Evolutionary conservation across 2,888 invertebrate genomes (phyloP).

Genomic region (Eristalis intricaria): DNA sequence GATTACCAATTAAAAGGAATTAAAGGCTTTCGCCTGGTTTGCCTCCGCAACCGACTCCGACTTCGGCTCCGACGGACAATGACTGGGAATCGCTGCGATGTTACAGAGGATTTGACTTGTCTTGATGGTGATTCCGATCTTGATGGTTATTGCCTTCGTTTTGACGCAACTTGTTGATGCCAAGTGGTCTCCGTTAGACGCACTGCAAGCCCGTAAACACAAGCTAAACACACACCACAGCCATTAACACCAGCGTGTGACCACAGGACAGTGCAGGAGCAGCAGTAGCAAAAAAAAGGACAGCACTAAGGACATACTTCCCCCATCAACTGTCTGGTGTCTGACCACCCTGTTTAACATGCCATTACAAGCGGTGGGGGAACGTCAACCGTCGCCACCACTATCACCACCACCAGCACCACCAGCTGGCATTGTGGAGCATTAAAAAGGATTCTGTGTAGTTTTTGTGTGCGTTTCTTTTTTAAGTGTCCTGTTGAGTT

Average conservation of each 20-base stretch:
- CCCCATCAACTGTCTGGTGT: constrained; percentile 37
- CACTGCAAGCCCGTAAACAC: constrained; percentile 31
- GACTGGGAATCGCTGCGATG: not conserved
- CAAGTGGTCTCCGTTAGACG: not conserved
- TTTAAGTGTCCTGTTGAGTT: constrained; percentile 70
- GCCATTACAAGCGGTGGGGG: constrained; percentile 65
- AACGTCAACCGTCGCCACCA: constrained; percentile 56
- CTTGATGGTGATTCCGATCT: constrained; percentile 22
- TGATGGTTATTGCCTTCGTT: not conserved
- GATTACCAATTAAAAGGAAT: constrained; percentile 69
- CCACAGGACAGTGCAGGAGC: constrained; percentile 34
- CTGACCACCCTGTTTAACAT: constrained; percentile 67
- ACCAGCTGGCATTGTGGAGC: constrained; percentile 32
- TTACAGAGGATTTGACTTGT: not conserved
- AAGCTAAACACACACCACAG: constrained; percentile 47
- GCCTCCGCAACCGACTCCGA: not conserved
- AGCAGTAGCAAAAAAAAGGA: not conserved
- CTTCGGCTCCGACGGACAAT: not conserved
- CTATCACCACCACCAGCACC: not conserved
- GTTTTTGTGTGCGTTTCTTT: constrained; percentile 9
- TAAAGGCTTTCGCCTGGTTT: constrained; percentile 42
- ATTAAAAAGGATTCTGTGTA: constrained; percentile 40
- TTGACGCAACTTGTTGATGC: constrained; percentile 20
- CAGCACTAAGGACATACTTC: not conserved
- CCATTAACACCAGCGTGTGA: constrained; percentile 61